Conservation (phyloP, 2,113 vertebrate species). For the Athene cunicularia region DNA sequence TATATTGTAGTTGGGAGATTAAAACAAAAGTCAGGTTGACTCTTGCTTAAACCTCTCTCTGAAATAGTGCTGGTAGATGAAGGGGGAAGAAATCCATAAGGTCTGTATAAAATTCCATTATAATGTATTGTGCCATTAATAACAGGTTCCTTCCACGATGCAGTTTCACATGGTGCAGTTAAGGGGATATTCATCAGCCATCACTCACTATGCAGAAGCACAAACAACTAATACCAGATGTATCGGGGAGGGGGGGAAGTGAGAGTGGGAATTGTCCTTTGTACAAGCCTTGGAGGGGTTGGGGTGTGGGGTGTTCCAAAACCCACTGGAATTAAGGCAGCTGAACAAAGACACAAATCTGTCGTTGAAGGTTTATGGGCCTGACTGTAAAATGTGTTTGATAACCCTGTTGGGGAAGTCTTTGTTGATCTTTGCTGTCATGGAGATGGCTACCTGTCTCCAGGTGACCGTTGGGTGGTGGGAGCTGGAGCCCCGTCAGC, state of each 20-base stretch:
- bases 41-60: conserved; percentile 32
- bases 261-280: background rate
- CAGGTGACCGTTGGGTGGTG: accelerated
- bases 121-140: conserved; percentile 41
- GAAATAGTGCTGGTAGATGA: conserved; percentile 37
- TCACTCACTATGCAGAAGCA: background rate
- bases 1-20: conserved; percentile 55
- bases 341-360: background rate
- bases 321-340: background rate
- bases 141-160: background rate
- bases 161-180: background rate
- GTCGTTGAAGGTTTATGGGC: accelerated
- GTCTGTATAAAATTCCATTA: conserved; percentile 40
- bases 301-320: background rate
- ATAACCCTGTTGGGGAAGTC: background rate
- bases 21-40: conserved; percentile 54
- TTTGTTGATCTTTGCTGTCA: accelerated
- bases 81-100: conserved; percentile 44
- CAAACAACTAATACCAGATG: background rate
- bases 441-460: accelerated
- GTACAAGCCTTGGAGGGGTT: background rate
- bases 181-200: background rate
- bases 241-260: accelerated
- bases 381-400: background rate
- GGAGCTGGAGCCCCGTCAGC: background rate